phyloP scores from a whole-genome alignment of 2,797 vertebrate genomes.

The Bucorvus abyssinicus region DNA sequence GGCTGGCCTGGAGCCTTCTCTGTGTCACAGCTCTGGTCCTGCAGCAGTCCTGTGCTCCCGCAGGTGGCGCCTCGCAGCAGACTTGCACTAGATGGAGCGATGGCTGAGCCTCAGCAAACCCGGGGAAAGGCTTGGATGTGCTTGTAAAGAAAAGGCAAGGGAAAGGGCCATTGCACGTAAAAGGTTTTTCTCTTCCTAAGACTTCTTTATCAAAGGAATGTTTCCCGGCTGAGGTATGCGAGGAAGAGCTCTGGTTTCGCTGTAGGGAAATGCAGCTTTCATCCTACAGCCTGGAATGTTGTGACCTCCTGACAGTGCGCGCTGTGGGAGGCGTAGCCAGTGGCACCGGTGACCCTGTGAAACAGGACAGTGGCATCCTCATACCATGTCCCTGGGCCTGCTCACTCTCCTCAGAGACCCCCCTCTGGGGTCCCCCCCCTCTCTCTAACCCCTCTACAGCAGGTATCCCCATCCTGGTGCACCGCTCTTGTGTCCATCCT shows the following conservation, averaged over 20 bases:
- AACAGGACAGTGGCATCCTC: not conserved
- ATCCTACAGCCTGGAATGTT: not conserved
- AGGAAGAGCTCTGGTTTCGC: not conserved
- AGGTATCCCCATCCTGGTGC: not conserved
- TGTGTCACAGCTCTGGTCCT: fast-evolving
- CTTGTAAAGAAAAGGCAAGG: not conserved
- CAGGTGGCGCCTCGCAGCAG: not conserved
- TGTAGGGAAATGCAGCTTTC: not conserved
- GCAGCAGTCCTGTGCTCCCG: not conserved
- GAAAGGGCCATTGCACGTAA: fast-evolving
- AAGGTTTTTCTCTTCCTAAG: not conserved
- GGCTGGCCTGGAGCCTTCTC: not conserved
- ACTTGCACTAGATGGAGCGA: constrained; percentile 43
- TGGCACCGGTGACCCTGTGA: not conserved
- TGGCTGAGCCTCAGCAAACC: not conserved
- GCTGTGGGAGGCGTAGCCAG: not conserved
- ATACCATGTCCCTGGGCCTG: fast-evolving
- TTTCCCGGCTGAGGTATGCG: not conserved
- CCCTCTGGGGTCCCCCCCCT: fast-evolving
- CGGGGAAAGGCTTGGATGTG: fast-evolving
- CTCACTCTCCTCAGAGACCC: not conserved
- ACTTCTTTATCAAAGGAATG: not conserved
- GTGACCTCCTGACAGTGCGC: fast-evolving
- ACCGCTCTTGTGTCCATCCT: not conserved
- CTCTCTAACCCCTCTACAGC: fast-evolving